Conservation (phyloP, 2,888 invertebrate genomes). For the Malthinus flaveolus region DNA sequence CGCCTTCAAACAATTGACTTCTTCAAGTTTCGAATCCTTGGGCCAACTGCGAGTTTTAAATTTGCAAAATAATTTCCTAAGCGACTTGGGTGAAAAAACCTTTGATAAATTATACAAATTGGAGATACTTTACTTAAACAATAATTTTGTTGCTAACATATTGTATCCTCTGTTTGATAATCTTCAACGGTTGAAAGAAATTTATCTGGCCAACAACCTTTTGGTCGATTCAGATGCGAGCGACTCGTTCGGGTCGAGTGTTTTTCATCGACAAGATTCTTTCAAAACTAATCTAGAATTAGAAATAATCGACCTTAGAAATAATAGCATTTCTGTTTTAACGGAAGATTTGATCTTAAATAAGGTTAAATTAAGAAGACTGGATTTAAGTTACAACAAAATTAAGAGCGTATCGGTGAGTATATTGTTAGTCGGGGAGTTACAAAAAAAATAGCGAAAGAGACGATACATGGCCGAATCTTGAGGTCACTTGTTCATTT, state of each 20-base stretch:
- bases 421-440: too few relatives aligned
- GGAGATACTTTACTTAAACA: slow-evolving; percentile 63
- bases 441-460: too few relatives aligned
- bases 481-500: too few relatives aligned
- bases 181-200: slow-evolving; percentile 32
- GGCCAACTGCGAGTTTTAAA: slow-evolving; percentile 64
- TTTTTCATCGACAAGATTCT: slow-evolving; percentile 19
- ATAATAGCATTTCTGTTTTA: slow-evolving; percentile 34
- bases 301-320: slow-evolving; percentile 55
- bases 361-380: slow-evolving; percentile 37
- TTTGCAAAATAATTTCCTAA: slow-evolving; percentile 67
- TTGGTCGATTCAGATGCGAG: slow-evolving; percentile 2
- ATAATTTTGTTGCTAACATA: slow-evolving; percentile 56
- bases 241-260: slow-evolving; percentile 9
- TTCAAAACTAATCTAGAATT: slow-evolving; percentile 48
- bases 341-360: slow-evolving; percentile 25
- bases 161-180: slow-evolving; percentile 39
- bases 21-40: slow-evolving; percentile 65
- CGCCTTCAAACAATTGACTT: slow-evolving; percentile 57
- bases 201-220: slow-evolving; percentile 33
- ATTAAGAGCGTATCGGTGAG: slow-evolving; percentile 61
- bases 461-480: too few relatives aligned
- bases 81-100: slow-evolving; percentile 60
- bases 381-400: slow-evolving; percentile 71
- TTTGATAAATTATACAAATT: slow-evolving; percentile 63